Evolutionary conservation across 2,113 vertebrate genomes (phyloP).

Genomic region (Glaucidium brasilianum): DNA sequence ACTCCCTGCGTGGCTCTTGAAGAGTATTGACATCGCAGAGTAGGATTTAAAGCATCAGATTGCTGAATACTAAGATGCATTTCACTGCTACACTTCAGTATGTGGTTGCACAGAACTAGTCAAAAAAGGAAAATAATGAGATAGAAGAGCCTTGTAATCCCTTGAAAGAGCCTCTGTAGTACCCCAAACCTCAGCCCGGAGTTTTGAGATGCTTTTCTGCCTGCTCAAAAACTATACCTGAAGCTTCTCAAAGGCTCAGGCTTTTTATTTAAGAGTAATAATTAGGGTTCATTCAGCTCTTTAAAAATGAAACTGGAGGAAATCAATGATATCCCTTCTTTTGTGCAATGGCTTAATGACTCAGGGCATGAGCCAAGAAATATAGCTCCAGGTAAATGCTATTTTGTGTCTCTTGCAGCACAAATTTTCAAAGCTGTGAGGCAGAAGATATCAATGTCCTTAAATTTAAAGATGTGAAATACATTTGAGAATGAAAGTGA

Average conservation of each 20-base stretch:
- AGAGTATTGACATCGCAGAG: fast-evolving
- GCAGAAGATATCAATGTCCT: neutral
- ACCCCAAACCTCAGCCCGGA: neutral
- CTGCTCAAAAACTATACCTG: neutral
- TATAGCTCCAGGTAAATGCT: neutral
- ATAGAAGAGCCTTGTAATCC: neutral
- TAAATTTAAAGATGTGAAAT: neutral
- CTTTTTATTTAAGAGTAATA: neutral
- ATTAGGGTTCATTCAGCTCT: neutral
- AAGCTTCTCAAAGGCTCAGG: neutral
- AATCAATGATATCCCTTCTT: neutral
- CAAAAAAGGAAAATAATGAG: neutral
- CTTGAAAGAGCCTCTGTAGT: neutral
- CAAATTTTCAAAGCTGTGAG: neutral
- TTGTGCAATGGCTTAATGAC: neutral
- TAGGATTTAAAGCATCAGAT: neutral
- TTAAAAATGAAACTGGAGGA: neutral
- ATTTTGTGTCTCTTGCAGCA: neutral
- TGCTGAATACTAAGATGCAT: neutral
- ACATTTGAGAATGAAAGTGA: neutral
- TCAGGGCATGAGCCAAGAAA: neutral
- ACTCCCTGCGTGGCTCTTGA: neutral
- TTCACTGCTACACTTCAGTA: neutral
- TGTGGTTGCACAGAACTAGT: neutral
- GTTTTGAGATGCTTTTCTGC: neutral